Conservation (phyloP, 2,888 invertebrate genomes). For the Macrophya alboannulata region DNA sequence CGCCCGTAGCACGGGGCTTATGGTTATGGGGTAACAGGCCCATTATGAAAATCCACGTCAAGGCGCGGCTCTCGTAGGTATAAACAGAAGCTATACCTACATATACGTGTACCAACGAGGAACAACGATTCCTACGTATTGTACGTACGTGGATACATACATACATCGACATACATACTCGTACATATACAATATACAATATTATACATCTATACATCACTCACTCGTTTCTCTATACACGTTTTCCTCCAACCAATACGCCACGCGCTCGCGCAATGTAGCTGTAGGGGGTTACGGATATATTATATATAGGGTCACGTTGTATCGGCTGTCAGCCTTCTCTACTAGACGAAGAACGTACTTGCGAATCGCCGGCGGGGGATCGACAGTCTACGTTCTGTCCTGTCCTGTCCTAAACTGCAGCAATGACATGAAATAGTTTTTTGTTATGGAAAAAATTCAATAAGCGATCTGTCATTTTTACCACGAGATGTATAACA, state of each 20-base stretch:
- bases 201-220: constrained; percentile 1
- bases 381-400: constrained; percentile 25
- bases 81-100: constrained; percentile 13
- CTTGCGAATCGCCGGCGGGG: constrained; percentile 9
- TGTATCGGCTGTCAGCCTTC: constrained; percentile 31
- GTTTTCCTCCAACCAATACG: constrained; percentile 55
- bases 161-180: background rate
- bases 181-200: background rate
- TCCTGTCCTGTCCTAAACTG: background rate
- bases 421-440: background rate
- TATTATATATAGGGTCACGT: constrained; percentile 39
- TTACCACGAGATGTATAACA: background rate
- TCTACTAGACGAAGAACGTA: constrained; percentile 35
- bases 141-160: background rate
- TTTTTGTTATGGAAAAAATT: background rate
- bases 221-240: constrained; percentile 27
- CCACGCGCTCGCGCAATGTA: constrained; percentile 58
- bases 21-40: constrained; percentile 54
- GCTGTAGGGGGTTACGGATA: constrained; percentile 34
- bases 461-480: background rate
- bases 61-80: constrained; percentile 46
- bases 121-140: constrained; percentile 16
- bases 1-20: constrained; percentile 55
- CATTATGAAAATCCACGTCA: constrained; percentile 56
- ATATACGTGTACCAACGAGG: background rate